Evolutionary conservation across 2,113 vertebrate species (phyloP).

Genomic region (mouse (Mus musculus)): DNA sequence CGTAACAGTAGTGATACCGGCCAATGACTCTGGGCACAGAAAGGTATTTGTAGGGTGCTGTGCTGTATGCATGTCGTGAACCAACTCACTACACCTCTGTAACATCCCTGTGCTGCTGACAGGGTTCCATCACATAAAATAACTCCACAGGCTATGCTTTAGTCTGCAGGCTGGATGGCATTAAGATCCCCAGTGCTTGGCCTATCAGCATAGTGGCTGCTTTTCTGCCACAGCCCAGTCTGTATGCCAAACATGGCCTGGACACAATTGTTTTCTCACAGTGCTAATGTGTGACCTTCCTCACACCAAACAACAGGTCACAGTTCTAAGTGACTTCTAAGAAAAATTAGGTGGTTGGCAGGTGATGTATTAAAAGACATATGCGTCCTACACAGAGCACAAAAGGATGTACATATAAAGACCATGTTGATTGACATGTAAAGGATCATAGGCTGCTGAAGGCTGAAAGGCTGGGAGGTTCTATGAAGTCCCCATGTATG

Average conservation of each 20-base stretch:
- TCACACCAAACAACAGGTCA: constrained; percentile 59
- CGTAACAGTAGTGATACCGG: not conserved
- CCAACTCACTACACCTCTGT: not conserved
- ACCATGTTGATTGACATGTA: constrained; percentile 57
- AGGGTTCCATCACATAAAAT: not conserved
- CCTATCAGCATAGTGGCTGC: not conserved
- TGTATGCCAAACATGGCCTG: not conserved
- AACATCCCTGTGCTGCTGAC: not conserved
- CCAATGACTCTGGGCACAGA: not conserved
- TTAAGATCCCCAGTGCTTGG: not conserved
- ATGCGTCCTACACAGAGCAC: not conserved
- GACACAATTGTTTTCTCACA: not conserved
- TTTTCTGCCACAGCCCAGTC: not conserved
- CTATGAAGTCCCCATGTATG: constrained; percentile 32
- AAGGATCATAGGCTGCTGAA: constrained; percentile 9
- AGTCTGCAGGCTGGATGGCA: not conserved
- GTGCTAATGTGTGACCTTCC: not conserved
- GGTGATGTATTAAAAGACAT: constrained; percentile 15
- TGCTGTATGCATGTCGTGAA: rapidly evolving
- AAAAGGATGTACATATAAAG: not conserved
- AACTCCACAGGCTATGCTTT: not conserved
- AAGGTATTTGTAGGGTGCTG: rapidly evolving
- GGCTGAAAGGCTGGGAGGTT: constrained; percentile 48
- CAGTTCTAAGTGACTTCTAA: constrained; percentile 52
- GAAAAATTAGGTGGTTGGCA: constrained; percentile 40